Evolutionary conservation across 2,888 invertebrate genomes (phyloP).

Genomic region (Epicampocera succincta): DNA sequence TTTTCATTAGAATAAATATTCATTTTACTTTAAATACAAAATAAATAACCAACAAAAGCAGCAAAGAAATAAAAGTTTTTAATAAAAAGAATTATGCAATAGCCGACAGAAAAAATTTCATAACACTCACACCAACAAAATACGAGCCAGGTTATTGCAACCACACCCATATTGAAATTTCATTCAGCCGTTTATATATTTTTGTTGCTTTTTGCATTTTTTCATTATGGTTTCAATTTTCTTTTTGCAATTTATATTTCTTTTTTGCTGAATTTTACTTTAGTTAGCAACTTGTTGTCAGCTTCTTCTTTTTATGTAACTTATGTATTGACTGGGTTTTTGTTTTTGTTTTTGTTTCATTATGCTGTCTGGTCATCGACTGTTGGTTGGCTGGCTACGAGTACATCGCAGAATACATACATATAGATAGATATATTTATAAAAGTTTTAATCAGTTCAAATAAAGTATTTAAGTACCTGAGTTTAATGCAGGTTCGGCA

Average conservation of each 20-base stretch:
- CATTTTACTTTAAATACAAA: slow-evolving; percentile 3
- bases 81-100: slow-evolving; percentile 40
- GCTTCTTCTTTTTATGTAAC: slow-evolving; percentile 35
- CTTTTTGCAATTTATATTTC: slow-evolving; percentile 38
- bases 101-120: slow-evolving; percentile 36
- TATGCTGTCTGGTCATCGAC: slow-evolving; percentile 54
- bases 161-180: slow-evolving; percentile 61
- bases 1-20: slow-evolving; percentile 55
- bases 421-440: not conserved
- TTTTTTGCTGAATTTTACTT: slow-evolving; percentile 15
- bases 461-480: not conserved
- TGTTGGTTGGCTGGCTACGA: slow-evolving; percentile 9
- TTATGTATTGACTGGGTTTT: slow-evolving; percentile 16
- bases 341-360: not conserved
- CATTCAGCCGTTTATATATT: slow-evolving; percentile 31
- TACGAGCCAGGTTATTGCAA: slow-evolving; percentile 36
- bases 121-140: slow-evolving; percentile 25
- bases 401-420: not conserved
- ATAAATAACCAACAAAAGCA: slow-evolving; percentile 6
- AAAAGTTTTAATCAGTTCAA: slow-evolving; percentile 15
- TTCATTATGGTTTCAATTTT: slow-evolving; percentile 38
- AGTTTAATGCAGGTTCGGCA: not conserved
- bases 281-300: slow-evolving; percentile 27
- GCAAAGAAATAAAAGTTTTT: slow-evolving; percentile 13
- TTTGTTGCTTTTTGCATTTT: slow-evolving; percentile 21